Percentiles rank a stretch among this genome's conserved stretches.
These are phyloP conservation scores for Bruchidius siliquastri DNA, from an alignment of 2,888 invertebrate species.

Conservation along the genomic window DNA sequence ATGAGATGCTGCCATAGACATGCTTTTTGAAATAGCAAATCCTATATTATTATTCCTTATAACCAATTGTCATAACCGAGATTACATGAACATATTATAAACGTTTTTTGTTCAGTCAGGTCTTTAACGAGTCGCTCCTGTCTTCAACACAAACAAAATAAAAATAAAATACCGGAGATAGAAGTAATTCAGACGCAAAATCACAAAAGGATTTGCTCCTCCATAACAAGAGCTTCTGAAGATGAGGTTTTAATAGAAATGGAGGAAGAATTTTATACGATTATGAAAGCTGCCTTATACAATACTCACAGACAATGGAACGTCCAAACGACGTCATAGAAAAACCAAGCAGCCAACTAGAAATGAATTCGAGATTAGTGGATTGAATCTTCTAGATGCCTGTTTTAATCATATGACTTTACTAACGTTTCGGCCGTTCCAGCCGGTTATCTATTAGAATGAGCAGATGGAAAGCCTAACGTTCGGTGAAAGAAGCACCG, in stretches of 20 bases:
- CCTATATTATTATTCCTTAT: no score
- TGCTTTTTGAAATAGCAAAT: no score
- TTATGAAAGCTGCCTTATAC: neutral
- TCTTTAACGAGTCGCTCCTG: neutral
- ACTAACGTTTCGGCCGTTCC: no score
- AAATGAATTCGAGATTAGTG: neutral
- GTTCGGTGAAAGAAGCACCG: no score
- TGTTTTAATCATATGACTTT: no score
- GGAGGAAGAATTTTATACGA: neutral
- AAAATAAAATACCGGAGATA: conserved; percentile 12
- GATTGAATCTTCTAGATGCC: neutral
- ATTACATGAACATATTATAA: no score
- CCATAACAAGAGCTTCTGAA: neutral
- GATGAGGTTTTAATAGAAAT: neutral
- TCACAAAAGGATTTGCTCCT: conserved; percentile 10
- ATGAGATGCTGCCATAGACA: no score
- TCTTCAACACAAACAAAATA: neutral
- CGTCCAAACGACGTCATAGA: neutral
- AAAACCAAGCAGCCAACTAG: neutral
- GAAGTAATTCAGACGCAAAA: conserved; percentile 3
- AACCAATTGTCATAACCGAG: no score
- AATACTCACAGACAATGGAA: neutral
- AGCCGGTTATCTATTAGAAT: no score
- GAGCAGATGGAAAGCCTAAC: no score
- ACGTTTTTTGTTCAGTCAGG: no score